Percentiles rank a stretch among this genome's conserved stretches.
These are phyloP conservation scores for Zosterops lateralis DNA, from an alignment of 2,113 vertebrate genomes.

Conservation along the genomic window DNA sequence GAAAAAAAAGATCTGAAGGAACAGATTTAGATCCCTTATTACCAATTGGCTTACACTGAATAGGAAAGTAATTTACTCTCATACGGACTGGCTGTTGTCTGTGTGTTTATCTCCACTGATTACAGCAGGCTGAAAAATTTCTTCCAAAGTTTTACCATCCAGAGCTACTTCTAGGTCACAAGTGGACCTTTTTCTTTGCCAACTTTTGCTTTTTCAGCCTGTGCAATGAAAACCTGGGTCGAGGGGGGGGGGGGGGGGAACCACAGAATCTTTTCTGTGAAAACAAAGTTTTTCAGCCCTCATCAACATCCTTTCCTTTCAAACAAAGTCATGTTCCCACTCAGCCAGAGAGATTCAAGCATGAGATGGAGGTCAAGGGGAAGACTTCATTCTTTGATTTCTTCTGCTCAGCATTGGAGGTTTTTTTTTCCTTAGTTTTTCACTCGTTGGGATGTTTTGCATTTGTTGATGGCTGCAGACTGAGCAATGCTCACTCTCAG, in stretches of 20 bases:
- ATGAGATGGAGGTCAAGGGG: not conserved
- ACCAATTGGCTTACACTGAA: not conserved
- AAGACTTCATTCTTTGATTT: conserved; percentile 27
- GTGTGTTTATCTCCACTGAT: not conserved
- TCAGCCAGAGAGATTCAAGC: not conserved
- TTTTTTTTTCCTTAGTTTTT: not conserved
- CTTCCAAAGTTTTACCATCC: not conserved
- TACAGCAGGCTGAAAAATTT: not conserved
- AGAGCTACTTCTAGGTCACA: not conserved
- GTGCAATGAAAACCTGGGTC: not conserved
- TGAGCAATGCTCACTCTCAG: not conserved
- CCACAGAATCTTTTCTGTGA: not conserved
- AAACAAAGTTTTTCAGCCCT: not conserved
- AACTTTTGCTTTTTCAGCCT: not conserved
- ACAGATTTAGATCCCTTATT: not conserved
- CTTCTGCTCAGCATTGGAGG: not conserved
- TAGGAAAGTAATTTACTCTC: not conserved
- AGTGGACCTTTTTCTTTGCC: not conserved
- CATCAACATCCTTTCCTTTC: not conserved
- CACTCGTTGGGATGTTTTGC: not conserved
- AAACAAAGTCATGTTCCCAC: not conserved
- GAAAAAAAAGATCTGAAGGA: not conserved
- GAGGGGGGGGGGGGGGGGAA: not conserved
- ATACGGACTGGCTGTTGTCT: not conserved
- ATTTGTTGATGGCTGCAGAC: not conserved